These are phyloP conservation scores for Drosophila nasuta DNA, from an alignment of 1,140 invertebrate genomes.

Conservation along the genomic window DNA sequence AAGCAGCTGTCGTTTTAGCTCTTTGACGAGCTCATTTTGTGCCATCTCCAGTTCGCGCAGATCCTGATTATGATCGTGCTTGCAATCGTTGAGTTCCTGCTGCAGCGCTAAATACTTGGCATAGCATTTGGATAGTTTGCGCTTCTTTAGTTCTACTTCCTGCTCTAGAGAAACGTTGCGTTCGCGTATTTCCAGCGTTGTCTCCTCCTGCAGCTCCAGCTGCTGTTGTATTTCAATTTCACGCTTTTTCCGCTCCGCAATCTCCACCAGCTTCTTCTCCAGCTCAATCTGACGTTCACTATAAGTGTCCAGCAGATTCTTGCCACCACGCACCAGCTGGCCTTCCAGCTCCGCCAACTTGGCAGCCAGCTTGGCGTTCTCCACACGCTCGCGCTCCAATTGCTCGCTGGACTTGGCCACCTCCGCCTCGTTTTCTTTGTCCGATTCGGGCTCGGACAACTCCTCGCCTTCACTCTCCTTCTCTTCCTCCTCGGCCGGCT, in stretches of 20 bases:
- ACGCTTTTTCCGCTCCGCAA: slow-evolving; percentile 92
- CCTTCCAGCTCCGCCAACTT: slow-evolving; percentile 92
- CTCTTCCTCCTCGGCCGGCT: slow-evolving; percentile 86
- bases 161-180: slow-evolving; percentile 95
- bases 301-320: slow-evolving; percentile 96
- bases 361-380: slow-evolving; percentile 85
- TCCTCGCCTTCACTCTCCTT: slow-evolving; percentile 85
- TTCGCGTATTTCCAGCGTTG: slow-evolving; percentile 92
- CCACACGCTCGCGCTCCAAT: slow-evolving; percentile 85
- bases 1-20: slow-evolving; percentile 92
- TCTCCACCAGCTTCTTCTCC: slow-evolving; percentile 91
- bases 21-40: slow-evolving; percentile 91
- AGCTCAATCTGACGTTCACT: slow-evolving; percentile 94
- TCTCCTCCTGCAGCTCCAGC: slow-evolving; percentile 95
- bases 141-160: slow-evolving; percentile 96
- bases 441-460: slow-evolving; percentile 86
- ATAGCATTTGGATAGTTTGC: slow-evolving; percentile 90
- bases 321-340: slow-evolving; percentile 93
- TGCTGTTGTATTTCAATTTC: slow-evolving; percentile 95
- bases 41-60: slow-evolving; percentile 92
- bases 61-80: slow-evolving; percentile 92
- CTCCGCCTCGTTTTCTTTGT: slow-evolving; percentile 85
- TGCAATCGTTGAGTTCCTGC: slow-evolving; percentile 93
- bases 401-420: slow-evolving; percentile 85
- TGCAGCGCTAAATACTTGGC: slow-evolving; percentile 85